Conservation (phyloP, 2,888 invertebrate genomes). For the Hyalella azteca region DNA sequence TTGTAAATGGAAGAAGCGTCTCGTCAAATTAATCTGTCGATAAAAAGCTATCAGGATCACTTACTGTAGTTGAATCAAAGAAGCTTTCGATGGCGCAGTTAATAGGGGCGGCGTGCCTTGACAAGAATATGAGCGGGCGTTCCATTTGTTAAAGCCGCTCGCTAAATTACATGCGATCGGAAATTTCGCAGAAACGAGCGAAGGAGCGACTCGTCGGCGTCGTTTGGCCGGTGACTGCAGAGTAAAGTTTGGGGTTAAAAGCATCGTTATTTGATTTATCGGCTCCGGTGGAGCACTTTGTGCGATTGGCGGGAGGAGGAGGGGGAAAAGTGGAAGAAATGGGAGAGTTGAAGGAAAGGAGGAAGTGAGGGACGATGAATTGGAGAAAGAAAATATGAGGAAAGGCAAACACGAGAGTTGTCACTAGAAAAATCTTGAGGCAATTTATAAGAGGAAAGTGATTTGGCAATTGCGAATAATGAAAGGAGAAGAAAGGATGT, state of each 20-base stretch:
- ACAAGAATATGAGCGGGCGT: neutral
- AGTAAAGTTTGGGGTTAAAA: conserved; percentile 28
- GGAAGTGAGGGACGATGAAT: neutral
- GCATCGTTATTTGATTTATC: conserved; percentile 26
- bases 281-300: conserved; percentile 4
- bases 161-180: conserved; percentile 1
- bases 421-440: too few species aligned
- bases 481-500: too few species aligned
- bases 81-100: too few species aligned
- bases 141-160: neutral
- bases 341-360: neutral
- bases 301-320: neutral
- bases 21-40: too few species aligned
- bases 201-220: neutral
- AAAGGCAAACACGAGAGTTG: too few species aligned
- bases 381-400: neutral
- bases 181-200: neutral
- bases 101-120: too few species aligned
- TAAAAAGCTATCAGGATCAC: too few species aligned
- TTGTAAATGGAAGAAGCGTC: too few species aligned
- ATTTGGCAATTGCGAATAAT: too few species aligned
- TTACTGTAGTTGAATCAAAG: too few species aligned
- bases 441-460: too few species aligned
- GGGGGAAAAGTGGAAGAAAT: too few species aligned
- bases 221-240: conserved; percentile 22